Base-by-base conservation (phyloP, 2,888 invertebrate species). In the Orthonevra nobilis region DNA sequence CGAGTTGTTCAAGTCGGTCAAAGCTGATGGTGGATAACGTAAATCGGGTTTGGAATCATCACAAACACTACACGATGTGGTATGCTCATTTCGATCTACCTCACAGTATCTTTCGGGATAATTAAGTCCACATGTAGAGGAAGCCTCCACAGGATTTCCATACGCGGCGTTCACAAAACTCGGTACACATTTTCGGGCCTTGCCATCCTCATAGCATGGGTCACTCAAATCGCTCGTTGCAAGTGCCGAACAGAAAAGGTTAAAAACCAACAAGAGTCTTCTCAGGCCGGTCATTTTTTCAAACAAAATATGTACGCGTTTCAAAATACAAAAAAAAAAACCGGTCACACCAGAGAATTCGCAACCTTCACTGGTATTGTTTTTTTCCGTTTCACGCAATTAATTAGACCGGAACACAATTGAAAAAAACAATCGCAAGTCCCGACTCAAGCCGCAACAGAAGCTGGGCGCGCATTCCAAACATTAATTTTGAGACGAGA, bases 91-190 rank as follows among this genome's bases (percentile, higher is more conserved):
- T 17, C 89, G 89, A 48, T 88, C 86, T 9, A 90, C 86, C 86
- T 96, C 95, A 89, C 96, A 96, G 85, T 94, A 94, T 38, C 93
- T 92, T 70, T 93, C 94, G 17, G 94, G 93, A 0, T 94, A 93
- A 73, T 94, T 92, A 58, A 91, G 90, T 30, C 98, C 99, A 89
- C 99, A 99, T 44, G 96, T 95, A 85, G 96, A 96, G 36, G 97
- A 95, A 0, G 95, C 95, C 77, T 93, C 92, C 30, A 99, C 97
- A 34, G 95, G 93, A 81, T 95, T 93, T 1, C 96, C 97, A 90
- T 97, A 99, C 23, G 99, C 99, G 14, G 98, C 98, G 90, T 99
- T 99, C 81, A 98, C 98, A 89, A 99, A 99, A 89, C 99, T 98
- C 9, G 99, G 98, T 86, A 98, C 95, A 90, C 99, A 99, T 82